Evolutionary conservation across 2,888 invertebrate species (phyloP).

Genomic region (Mesorhabditis spiculigera): DNA sequence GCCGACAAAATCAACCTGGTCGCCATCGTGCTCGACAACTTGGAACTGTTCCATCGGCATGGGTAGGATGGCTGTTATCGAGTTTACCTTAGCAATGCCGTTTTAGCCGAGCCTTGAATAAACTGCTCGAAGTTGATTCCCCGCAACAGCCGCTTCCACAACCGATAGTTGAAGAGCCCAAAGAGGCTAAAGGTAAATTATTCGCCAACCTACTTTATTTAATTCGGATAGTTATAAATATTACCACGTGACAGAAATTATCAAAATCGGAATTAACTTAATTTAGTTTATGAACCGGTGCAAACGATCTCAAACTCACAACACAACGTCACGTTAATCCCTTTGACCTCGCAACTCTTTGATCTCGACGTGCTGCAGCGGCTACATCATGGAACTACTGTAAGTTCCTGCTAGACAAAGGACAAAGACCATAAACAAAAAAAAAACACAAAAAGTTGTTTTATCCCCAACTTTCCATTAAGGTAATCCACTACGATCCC

Average conservation of each 20-base stretch:
- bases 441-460: too few relatives aligned
- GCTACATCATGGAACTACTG: conserved; percentile 83
- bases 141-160: neutral
- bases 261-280: neutral
- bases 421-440: too few relatives aligned
- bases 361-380: conserved; percentile 82
- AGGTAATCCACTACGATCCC: conserved; percentile 75
- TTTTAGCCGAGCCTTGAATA: neutral
- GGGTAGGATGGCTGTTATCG: conserved; percentile 13
- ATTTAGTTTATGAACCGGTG: conserved; percentile 53
- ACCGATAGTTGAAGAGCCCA: neutral
- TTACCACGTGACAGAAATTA: too few relatives aligned
- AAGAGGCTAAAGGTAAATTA: conserved; percentile 1
- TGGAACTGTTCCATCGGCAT: conserved; percentile 53
- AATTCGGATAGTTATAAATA: too few relatives aligned
- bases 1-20: conserved; percentile 69
- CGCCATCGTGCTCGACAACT: conserved; percentile 51
- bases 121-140: neutral
- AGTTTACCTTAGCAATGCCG: neutral
- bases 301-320: conserved; percentile 62
- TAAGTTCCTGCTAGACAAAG: neutral
- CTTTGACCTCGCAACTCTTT: conserved; percentile 72
- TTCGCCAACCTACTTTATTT: too few relatives aligned
- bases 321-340: conserved; percentile 83
- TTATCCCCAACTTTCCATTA: too few relatives aligned